A percentile compares a stretch with the other conserved stretches of the same genome.
Evolutionary conservation across 2,797 vertebrate genomes (phyloP).

Genomic region (Lutjanus campechanus): DNA sequence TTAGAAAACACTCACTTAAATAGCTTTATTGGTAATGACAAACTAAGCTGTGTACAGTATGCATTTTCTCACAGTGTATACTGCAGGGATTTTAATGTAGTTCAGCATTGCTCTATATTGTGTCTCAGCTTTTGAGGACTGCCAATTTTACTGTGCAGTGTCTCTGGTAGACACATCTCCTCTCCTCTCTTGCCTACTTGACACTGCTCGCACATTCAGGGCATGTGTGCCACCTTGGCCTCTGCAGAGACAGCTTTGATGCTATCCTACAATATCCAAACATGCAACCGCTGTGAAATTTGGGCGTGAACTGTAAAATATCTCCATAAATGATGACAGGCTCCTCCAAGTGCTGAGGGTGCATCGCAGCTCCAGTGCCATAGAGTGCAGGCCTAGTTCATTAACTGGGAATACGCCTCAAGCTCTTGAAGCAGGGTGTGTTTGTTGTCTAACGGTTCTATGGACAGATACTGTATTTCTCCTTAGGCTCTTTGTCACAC

Average conservation of each 20-base stretch:
- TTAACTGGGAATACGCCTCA: constrained; percentile 37
- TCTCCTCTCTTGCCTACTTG: neutral
- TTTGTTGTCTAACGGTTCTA: constrained; percentile 16
- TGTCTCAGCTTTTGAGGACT: neutral
- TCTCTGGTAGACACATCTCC: constrained; percentile 19
- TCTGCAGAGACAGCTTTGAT: constrained; percentile 37
- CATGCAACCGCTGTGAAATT: constrained; percentile 56
- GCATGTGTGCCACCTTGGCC: constrained; percentile 39
- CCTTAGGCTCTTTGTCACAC: constrained; percentile 12
- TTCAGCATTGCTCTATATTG: neutral
- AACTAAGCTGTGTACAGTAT: constrained; percentile 15
- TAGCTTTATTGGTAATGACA: constrained; percentile 29
- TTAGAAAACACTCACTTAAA: constrained; percentile 20
- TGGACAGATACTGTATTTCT: constrained; percentile 10
- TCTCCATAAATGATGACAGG: constrained; percentile 64
- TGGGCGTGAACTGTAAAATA: constrained; percentile 61
- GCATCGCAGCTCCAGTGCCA: constrained; percentile 24
- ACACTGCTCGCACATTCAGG: constrained; percentile 41
- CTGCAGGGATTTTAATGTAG: constrained; percentile 8
- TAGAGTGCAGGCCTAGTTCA: constrained; percentile 34
- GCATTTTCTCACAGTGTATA: neutral
- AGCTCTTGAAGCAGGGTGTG: constrained; percentile 26
- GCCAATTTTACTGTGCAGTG: neutral
- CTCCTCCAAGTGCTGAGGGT: constrained; percentile 49
- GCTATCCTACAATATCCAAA: constrained; percentile 53